Evolutionary conservation across 2,113 vertebrate genomes (phyloP).

Genomic region (Scytalopus superciliaris): DNA sequence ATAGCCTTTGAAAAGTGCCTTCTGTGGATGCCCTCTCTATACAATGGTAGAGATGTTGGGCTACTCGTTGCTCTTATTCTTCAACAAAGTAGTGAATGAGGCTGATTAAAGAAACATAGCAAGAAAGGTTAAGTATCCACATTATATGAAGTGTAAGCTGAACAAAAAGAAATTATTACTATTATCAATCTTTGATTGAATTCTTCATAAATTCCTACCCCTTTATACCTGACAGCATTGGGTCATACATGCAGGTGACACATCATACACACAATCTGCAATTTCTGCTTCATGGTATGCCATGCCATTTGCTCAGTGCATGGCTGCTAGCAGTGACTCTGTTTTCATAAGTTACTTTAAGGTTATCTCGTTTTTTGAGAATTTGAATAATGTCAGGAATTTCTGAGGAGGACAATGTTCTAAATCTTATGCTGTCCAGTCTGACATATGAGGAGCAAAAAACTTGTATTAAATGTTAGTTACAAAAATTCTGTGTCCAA

Average conservation of each 20-base stretch:
- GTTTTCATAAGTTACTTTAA: neutral
- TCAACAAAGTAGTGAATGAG: neutral
- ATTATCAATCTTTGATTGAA: neutral
- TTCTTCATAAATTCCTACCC: neutral
- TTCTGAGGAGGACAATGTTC: accelerated
- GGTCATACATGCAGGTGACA: neutral
- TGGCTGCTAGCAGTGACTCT: neutral
- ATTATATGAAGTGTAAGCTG: neutral
- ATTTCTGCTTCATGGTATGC: neutral
- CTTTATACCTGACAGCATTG: neutral
- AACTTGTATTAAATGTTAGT: neutral
- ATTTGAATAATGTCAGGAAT: neutral
- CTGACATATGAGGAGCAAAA: neutral
- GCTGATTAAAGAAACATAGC: neutral
- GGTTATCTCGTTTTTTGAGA: neutral
- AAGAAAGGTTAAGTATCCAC: neutral
- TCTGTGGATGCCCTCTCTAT: neutral
- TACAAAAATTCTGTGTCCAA: neutral
- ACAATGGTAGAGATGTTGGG: neutral
- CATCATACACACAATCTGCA: neutral
- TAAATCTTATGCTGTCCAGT: neutral
- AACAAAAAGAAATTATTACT: neutral
- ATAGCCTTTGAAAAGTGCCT: neutral
- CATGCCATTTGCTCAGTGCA: neutral
- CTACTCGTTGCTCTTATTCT: neutral